Conservation (phyloP, 2,113 vertebrate species). For the Osmerus eperlanus region DNA sequence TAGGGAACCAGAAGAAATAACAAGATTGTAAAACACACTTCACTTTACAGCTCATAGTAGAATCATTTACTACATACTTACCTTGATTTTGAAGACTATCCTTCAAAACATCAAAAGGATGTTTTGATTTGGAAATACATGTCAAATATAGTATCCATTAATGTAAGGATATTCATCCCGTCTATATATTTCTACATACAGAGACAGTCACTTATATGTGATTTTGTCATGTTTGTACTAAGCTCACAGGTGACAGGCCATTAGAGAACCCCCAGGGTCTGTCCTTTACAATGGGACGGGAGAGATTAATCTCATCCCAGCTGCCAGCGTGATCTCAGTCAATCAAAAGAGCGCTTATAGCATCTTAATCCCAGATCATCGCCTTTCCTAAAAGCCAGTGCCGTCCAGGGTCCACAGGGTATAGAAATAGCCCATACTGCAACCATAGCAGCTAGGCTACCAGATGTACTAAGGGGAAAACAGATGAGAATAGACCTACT, state of each 20-base stretch:
- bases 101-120: no score
- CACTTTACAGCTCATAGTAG: no score
- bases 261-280: neutral
- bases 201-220: neutral
- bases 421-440: slow-evolving; percentile 5
- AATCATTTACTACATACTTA: no score
- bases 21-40: no score
- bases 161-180: no score
- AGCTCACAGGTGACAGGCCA: slow-evolving; percentile 1
- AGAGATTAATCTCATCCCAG: slow-evolving; percentile 46
- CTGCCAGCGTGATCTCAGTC: slow-evolving; percentile 47
- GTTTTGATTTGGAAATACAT: no score
- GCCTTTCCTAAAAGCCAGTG: slow-evolving; percentile 53
- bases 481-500: slow-evolving; percentile 1
- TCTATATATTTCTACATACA: no score
- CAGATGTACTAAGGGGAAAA: neutral
- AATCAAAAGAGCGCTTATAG: slow-evolving; percentile 58
- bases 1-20: no score
- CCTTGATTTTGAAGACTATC: no score
- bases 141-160: no score
- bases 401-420: slow-evolving; percentile 5
- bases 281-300: slow-evolving; percentile 40
- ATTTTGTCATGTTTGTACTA: slow-evolving; percentile 5
- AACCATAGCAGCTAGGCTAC: slow-evolving; percentile 18
- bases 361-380: slow-evolving; percentile 67